Percentiles rank a stretch among this genome's conserved stretches.
Conservation (phyloP, 23 tunicate genomes). For the Halocynthia aurantium region DNA sequence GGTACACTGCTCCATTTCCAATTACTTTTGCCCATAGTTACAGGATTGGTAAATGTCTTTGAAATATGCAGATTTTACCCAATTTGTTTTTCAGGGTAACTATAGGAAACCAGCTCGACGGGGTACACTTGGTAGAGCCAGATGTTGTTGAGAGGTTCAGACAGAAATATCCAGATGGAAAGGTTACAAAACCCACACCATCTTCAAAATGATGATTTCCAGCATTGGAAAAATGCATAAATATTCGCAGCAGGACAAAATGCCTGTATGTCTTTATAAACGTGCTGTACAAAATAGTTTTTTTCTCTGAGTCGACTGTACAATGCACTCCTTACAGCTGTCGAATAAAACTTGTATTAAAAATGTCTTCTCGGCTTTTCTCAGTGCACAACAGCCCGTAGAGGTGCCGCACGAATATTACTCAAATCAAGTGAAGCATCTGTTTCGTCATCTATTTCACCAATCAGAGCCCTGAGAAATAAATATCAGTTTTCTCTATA, state of each 20-base stretch:
- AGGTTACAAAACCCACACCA: slow-evolving; percentile 62
- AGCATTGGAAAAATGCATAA: no score
- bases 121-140: slow-evolving; percentile 84
- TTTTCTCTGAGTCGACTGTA: no score
- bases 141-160: slow-evolving; percentile 80
- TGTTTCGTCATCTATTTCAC: slow-evolving; percentile 84
- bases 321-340: no score
- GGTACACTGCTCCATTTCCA: slow-evolving; percentile 27
- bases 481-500: no score
- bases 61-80: not conserved
- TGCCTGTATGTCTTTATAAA: no score
- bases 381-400: slow-evolving; percentile 86
- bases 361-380: not conserved
- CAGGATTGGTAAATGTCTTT: not conserved
- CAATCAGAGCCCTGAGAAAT: slow-evolving; percentile 56
- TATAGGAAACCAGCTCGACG: slow-evolving; percentile 98
- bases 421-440: slow-evolving; percentile 85
- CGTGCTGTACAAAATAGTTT: no score
- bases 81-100: slow-evolving; percentile 69
- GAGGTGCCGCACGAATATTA: slow-evolving; percentile 90
- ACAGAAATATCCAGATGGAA: slow-evolving; percentile 90
- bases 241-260: no score
- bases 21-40: not conserved
- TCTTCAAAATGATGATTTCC: not conserved
- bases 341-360: not conserved